A percentile compares a stretch with the other conserved stretches of the same genome.
Evolutionary conservation across 2,113 vertebrate species (phyloP).

Genomic region (Chunga burmeisteri): DNA sequence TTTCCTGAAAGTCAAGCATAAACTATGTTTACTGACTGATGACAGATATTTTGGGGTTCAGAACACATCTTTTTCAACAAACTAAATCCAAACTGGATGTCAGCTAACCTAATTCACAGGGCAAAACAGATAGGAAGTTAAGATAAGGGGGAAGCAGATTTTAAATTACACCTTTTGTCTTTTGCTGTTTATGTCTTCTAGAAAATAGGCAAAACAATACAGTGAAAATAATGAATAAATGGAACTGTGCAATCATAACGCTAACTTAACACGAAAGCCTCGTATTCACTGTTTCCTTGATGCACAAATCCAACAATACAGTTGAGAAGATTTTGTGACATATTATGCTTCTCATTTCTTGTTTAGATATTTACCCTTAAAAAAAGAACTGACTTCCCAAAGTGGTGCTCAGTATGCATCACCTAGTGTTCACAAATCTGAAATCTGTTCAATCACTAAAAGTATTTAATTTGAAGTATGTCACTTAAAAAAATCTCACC

Average conservation of each 20-base stretch:
- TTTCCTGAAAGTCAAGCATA: background rate
- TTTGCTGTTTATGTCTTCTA: background rate
- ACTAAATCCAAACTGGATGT: background rate
- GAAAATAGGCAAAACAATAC: background rate
- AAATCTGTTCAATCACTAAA: background rate
- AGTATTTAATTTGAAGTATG: background rate
- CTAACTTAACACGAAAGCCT: background rate
- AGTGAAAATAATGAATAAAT: background rate
- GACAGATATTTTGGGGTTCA: conserved; percentile 43
- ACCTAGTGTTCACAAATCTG: background rate
- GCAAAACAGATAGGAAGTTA: background rate
- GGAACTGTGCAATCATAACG: background rate
- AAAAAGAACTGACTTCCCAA: background rate
- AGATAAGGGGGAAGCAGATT: background rate
- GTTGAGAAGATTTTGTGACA: background rate
- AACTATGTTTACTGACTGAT: conserved; percentile 54
- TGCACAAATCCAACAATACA: background rate
- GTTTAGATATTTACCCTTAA: background rate
- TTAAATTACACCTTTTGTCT: background rate
- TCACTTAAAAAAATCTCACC: background rate
- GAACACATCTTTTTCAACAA: background rate
- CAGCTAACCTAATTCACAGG: background rate
- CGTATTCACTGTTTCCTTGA: background rate
- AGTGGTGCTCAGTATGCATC: background rate
- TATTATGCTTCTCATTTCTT: background rate